Base-by-base conservation (phyloP, 1,140 invertebrate species). In the Zaprionus kolodkinae region DNA sequence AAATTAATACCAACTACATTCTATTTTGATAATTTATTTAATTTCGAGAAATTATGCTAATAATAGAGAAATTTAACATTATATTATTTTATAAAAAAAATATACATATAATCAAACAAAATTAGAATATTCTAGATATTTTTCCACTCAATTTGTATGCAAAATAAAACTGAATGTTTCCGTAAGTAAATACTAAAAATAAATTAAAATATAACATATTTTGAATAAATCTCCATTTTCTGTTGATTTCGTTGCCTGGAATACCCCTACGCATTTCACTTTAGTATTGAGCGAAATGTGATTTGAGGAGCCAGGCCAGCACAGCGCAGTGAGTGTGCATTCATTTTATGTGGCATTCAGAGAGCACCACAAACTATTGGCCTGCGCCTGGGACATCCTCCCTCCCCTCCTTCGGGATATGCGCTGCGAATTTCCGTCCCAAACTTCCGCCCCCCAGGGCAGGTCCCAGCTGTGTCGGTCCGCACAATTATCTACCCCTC, bases 361-460 rank as follows among this genome's bases (percentile, higher is more conserved):
- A 88, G 78, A 81, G 81, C 81, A 60, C 75, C 85, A 56, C 81
- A 81, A 82, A 81, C 81, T 88, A 89, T 88, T 78, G 71, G 84
- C 59, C 56, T 77, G 71, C 0, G 33, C 38, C 13, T 40, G 38
- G 38, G 6, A 3, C 33, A 35, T 6, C 7, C 77, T 76, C 61
- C 63, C 62, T 72, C 27, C 6, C 27, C 27, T 30, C 27, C 27
- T 3, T 6, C 27, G 27, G 83, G 83, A 82, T 87, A 80, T 81
- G 73, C 70, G 84, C 85, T 67, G 74, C 66, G 71, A 81, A 81
- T 81, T 81, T 88, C 81, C 85, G 78, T 67, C 45, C 45, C 17
- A 66, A 76, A 70, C 79, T 66, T 82, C 77, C 85, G 62, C 7
- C 6, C 25, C 21, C 45, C 40, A 38, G 40, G 59, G 56, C 17